Percentiles rank a stretch among this genome's conserved stretches.
phyloP scores from a whole-genome alignment of 2,113 vertebrate genomes.

The Callaeas wilsoni region DNA sequence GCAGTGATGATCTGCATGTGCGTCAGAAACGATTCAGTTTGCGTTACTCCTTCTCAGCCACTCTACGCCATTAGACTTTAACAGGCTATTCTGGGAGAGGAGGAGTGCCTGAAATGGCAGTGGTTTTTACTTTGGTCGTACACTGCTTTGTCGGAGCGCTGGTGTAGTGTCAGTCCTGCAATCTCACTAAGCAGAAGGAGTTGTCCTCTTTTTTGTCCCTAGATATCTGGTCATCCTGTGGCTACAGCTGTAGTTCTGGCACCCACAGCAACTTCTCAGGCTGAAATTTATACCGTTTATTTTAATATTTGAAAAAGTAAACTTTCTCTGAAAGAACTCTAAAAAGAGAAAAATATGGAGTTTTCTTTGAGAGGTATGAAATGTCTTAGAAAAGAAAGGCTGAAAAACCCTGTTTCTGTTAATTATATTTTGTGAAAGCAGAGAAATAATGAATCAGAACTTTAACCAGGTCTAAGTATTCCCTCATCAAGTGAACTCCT shows the following conservation, averaged over 20 bases:
- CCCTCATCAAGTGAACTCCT: not conserved
- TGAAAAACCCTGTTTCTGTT: not conserved
- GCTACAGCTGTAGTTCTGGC: not conserved
- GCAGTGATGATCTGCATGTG: not conserved
- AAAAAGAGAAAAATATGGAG: not conserved
- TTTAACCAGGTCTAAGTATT: not conserved
- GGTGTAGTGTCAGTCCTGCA: not conserved
- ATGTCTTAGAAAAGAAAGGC: not conserved
- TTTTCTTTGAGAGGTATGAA: not conserved
- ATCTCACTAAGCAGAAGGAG: not conserved
- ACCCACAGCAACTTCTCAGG: not conserved
- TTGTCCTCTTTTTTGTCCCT: not conserved
- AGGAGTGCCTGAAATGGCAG: not conserved
- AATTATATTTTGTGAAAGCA: not conserved
- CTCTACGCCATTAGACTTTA: not conserved
- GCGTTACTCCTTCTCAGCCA: not conserved
- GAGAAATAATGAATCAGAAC: not conserved
- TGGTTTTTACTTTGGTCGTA: not conserved
- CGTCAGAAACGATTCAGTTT: not conserved
- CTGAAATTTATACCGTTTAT: not conserved
- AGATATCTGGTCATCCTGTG: not conserved
- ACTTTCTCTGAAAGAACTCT: not conserved
- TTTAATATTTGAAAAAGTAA: not conserved
- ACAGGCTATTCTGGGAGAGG: not conserved
- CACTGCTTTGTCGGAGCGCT: accelerated